These are phyloP conservation scores for Corythornis cristatus DNA, from an alignment of 2,113 vertebrate species.

Conservation along the genomic window DNA sequence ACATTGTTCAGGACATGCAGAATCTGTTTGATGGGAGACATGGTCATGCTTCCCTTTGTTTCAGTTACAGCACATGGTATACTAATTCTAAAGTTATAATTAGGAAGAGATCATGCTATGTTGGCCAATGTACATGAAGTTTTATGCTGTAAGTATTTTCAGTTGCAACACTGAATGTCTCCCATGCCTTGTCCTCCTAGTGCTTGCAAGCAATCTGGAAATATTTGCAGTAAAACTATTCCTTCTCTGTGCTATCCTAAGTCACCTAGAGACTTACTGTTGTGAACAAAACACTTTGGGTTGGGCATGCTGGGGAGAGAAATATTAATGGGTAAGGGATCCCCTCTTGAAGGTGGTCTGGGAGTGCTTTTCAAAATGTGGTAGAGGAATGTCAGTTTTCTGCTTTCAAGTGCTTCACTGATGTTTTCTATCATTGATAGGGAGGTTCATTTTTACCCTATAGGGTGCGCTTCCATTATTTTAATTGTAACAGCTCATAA, in stretches of 20 bases:
- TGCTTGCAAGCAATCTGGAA: not conserved
- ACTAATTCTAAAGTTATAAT: not conserved
- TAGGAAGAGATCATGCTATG: not conserved
- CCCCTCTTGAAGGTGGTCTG: not conserved
- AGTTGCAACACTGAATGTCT: not conserved
- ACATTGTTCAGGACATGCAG: not conserved
- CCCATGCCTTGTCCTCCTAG: not conserved
- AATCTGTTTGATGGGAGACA: not conserved
- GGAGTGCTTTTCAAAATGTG: not conserved
- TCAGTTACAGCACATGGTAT: not conserved
- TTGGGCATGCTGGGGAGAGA: not conserved
- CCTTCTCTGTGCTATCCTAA: not conserved
- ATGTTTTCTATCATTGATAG: slow-evolving; percentile 29
- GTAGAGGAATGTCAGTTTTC: not conserved
- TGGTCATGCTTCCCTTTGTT: not conserved
- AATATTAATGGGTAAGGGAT: not conserved
- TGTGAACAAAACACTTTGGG: not conserved
- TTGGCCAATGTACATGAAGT: not conserved
- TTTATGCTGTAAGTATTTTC: not conserved
- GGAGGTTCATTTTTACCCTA: not conserved
- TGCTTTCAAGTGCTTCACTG: not conserved
- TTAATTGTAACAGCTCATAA: slow-evolving; percentile 14
- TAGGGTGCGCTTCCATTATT: not conserved
- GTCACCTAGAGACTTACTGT: not conserved
- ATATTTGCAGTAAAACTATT: not conserved